Conservation (phyloP, 1,140 invertebrate species). For the Medauroidea extradentata region DNA sequence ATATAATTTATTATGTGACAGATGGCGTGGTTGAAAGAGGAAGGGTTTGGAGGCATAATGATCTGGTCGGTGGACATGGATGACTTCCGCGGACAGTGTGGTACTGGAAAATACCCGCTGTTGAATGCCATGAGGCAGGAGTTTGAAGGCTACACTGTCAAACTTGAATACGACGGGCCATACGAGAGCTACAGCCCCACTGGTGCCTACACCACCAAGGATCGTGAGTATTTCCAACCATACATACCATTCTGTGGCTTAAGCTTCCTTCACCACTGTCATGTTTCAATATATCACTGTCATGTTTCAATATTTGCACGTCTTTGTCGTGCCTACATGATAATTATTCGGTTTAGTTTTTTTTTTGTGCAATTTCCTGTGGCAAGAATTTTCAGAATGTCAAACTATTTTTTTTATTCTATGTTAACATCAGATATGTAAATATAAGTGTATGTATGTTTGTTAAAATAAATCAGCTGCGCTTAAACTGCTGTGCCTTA, state of each 20-base stretch:
- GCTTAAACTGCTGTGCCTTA: no score
- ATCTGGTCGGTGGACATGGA: slow-evolving; percentile 97
- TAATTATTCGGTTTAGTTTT: no score
- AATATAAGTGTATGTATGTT: no score
- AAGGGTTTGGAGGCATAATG: slow-evolving; percentile 94
- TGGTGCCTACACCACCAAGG: slow-evolving; percentile 77
- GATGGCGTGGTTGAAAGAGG: slow-evolving; percentile 91
- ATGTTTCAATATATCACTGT: no score
- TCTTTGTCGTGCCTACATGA: no score
- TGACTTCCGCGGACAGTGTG: slow-evolving; percentile 86
- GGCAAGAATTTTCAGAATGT: no score
- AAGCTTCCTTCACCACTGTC: slow-evolving; percentile 3
- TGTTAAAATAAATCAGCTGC: no score
- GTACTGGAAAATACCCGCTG: slow-evolving; percentile 86
- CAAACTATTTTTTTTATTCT: no score
- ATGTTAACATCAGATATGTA: no score
- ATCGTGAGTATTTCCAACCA: slow-evolving; percentile 61
- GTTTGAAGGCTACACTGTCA: slow-evolving; percentile 75
- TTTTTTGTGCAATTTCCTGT: neutral
- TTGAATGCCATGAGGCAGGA: slow-evolving; percentile 84
- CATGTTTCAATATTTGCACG: no score
- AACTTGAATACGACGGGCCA: slow-evolving; percentile 81
- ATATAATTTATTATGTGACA: no score
- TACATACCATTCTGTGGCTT: neutral
- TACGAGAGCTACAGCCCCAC: slow-evolving; percentile 67